A percentile compares a stretch with the other conserved stretches of the same genome.
Conservation (phyloP, 1,140 invertebrate genomes). For the Druon quercuslanigerum region DNA sequence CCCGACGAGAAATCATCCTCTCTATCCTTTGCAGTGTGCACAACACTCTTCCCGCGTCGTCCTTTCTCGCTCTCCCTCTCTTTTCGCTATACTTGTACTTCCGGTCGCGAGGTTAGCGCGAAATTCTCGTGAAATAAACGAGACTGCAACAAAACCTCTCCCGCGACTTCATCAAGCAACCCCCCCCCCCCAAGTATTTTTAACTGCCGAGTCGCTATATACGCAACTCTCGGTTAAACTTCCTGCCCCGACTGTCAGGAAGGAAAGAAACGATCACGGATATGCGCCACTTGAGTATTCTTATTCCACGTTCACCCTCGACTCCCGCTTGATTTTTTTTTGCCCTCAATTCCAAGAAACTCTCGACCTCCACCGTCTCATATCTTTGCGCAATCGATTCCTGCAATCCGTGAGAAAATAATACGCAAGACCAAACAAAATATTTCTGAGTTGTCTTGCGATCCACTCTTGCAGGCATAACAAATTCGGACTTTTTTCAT, state of each 20-base stretch:
- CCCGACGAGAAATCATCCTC: constrained; percentile 44
- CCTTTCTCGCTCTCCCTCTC: constrained; percentile 6
- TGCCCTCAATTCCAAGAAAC: constrained; percentile 7
- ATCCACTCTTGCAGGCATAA: too few relatives aligned
- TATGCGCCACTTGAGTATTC: constrained; percentile 5
- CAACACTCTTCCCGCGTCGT: neutral
- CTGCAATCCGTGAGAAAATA: neutral
- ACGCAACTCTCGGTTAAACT: constrained; percentile 57
- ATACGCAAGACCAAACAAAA: neutral
- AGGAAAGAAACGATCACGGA: constrained; percentile 49
- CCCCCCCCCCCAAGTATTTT: constrained; percentile 43
- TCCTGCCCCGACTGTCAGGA: constrained; percentile 58
- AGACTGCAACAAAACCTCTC: constrained; percentile 29
- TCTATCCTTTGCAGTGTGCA: constrained; percentile 14
- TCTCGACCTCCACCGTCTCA: constrained; percentile 23
- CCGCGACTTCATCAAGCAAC: neutral
- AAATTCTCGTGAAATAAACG: constrained; percentile 66
- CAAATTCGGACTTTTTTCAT: too few relatives aligned
- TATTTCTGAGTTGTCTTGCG: too few relatives aligned
- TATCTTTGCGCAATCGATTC: neutral
- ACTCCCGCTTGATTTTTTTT: constrained; percentile 30
- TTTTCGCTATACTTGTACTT: constrained; percentile 66
- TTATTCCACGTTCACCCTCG: constrained; percentile 36
- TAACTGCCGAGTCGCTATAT: constrained; percentile 58
- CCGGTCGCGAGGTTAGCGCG: constrained; percentile 60